Evolutionary conservation across 2,888 invertebrate genomes (phyloP), one percentile per base, ranked within the genome.

Genomic region (Diogma glabrata): DNA sequence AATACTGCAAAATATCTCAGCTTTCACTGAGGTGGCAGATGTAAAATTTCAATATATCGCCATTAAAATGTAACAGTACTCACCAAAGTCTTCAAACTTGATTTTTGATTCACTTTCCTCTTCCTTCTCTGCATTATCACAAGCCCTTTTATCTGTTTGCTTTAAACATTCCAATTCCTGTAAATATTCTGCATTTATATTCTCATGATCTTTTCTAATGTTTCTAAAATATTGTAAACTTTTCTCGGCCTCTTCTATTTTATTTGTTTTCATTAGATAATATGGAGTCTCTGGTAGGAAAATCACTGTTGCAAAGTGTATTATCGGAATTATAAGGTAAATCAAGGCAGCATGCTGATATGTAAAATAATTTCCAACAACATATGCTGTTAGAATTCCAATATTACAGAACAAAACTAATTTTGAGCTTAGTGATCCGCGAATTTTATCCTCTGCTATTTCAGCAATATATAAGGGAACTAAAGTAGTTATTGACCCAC

Each of bases 261-360:
- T 33, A n/a, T 45, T 60, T 1, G 51, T 47, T 30, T 60, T 62
- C 7, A 64, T 52, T 38, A 70, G 52, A 52, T 63, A 58, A 51
- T 63, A 63, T 2, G 70, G 70, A 3, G 68, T 67, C 53, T 70
- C 69, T 0, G 69, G 69, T 49, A 69, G 57, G 23, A 64, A 65
- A 30, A 59, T 51, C 30, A 67, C 64, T 9, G 61, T 59, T 1
- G 58, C 12, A 5, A 66, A 33, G 54, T 64, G 68, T 4, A 61
- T 4, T 12, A 67, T 14, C 3, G 63, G 55, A 1, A 66, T 17
- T 0, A 47, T n/a, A 3, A 62, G 57, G 3, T 60, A 50, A 4
- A 66, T 55, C 56, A 63, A 62, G 0, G 67, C 60, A 6, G 63
- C 61, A 0, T 56, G 55, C 1, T 45, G 55, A 51, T 64, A 69